Evolutionary conservation across 2,888 invertebrate genomes (phyloP), one percentile per base, ranked within the genome.

Genomic region (Barypeithes pellucidus): DNA sequence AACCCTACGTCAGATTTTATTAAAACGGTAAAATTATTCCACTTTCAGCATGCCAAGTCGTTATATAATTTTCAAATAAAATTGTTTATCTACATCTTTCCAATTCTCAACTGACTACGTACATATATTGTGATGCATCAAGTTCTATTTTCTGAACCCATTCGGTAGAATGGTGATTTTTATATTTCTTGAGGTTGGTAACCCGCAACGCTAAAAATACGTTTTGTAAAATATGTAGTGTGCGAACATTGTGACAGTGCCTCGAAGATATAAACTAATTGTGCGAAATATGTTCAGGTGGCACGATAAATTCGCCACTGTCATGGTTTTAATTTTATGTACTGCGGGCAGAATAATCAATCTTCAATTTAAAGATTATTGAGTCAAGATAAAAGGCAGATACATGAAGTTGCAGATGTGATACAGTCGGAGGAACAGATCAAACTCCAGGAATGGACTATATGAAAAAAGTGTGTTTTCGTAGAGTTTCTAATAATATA

Each of bases 261-360:
- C 67, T 54, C 16, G 22, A 54, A 59, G 67, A 57, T 33, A 43
- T 29, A 39, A 54, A 67, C 18, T 57, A 67, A 67, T 59, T 57
- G 57, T 29, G 24, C n/a, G 33, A 67, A 43, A 67, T 61, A 43
- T 61, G 29, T 45, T 22, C 61, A 43, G 45, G 61, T 61, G 43
- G 29, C 45, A 61, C 29, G 3, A 45, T 61, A 61, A 14, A 41
- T 43, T 59, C 39, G 59, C 18, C 3, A 18, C 39, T 67, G 36
- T 67, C 12, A 16, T 5, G 29, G 11, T 67, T 41, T 18, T 43
- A 0, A 50, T 52, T 52, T 52, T 65, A 52, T 65, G 20, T 61
- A 45, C 45, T 12, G 7, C 11, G 1, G 24, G 9, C 16, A 24
- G 61, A 16, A 24, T 24, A 16, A 11, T 24, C 16, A 20, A 14